phyloP scores from a whole-genome alignment of 2,888 invertebrate species.

The Aelia acuminata region DNA sequence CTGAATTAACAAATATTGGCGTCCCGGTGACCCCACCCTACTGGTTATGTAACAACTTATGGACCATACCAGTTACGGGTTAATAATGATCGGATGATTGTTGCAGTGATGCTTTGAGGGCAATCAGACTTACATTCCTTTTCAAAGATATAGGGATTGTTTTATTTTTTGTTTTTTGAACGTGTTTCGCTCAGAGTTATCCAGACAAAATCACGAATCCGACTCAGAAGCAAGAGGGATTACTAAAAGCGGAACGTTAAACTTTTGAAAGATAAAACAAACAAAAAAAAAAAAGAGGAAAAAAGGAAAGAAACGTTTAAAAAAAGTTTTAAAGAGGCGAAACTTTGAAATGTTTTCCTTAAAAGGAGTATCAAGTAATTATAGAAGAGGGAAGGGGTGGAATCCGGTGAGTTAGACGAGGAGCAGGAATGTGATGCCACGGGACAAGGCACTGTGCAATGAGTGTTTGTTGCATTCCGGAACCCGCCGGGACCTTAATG shows the following conservation, averaged over 20 bases:
- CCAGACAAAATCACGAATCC: neutral
- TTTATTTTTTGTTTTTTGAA: neutral
- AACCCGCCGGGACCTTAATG: neutral
- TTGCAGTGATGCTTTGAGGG: too few species aligned
- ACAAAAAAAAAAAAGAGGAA: too few species aligned
- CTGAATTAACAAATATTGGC: too few species aligned
- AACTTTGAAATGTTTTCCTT: constrained; percentile 56
- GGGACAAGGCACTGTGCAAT: neutral
- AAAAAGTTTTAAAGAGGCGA: constrained; percentile 52
- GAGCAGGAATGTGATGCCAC: constrained; percentile 32
- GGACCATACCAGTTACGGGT: too few species aligned
- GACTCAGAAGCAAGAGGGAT: neutral
- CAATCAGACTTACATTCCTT: too few species aligned
- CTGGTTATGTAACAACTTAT: too few species aligned
- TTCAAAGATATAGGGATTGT: too few species aligned
- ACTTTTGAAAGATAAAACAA: constrained; percentile 29
- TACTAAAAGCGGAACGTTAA: neutral
- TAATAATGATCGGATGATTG: too few species aligned
- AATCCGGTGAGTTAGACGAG: neutral
- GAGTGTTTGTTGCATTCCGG: constrained; percentile 44
- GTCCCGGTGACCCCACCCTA: too few species aligned
- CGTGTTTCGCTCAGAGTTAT: neutral
- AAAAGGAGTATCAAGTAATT: constrained; percentile 58
- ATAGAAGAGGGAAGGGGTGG: constrained; percentile 15
- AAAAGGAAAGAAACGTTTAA: constrained; percentile 8